phyloP scores from a whole-genome alignment of 2,888 invertebrate species.

The Dicyrtomina minuta region DNA sequence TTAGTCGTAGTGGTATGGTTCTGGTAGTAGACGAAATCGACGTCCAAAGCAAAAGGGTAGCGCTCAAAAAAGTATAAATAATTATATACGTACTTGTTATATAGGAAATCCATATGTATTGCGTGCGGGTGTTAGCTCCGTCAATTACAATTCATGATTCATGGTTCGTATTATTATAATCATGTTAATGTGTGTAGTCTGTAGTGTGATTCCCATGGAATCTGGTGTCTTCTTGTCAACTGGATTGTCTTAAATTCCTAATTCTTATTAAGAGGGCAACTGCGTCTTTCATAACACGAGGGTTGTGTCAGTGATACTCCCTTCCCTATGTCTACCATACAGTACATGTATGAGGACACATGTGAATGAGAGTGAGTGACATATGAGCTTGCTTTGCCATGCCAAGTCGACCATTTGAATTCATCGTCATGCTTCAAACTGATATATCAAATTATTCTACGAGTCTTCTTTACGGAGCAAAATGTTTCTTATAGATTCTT shows the following conservation, averaged over 20 bases:
- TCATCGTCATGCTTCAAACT: slow-evolving; percentile 28
- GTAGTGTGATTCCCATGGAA: slow-evolving; percentile 31
- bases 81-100: too few relatives aligned
- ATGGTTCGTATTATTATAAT: background rate
- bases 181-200: too few relatives aligned
- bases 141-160: too few relatives aligned
- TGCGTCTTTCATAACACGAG: slow-evolving; percentile 37
- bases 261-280: slow-evolving; percentile 37
- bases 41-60: too few relatives aligned
- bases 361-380: slow-evolving; percentile 16
- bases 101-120: too few relatives aligned
- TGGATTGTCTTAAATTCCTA: slow-evolving; percentile 34
- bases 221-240: slow-evolving; percentile 26
- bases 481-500: background rate
- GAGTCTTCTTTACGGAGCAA: background rate
- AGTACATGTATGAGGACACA: background rate
- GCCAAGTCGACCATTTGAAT: slow-evolving; percentile 31
- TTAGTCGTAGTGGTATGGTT: background rate
- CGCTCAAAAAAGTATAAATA: too few relatives aligned
- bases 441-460: slow-evolving; percentile 12
- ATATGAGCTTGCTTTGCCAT: slow-evolving; percentile 23
- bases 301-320: slow-evolving; percentile 15
- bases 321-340: too few relatives aligned
- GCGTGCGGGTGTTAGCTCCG: too few relatives aligned
- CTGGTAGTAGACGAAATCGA: too few relatives aligned